Evolutionary conservation across 2,888 invertebrate genomes (phyloP).

Genomic region (Cephus pulcher): DNA sequence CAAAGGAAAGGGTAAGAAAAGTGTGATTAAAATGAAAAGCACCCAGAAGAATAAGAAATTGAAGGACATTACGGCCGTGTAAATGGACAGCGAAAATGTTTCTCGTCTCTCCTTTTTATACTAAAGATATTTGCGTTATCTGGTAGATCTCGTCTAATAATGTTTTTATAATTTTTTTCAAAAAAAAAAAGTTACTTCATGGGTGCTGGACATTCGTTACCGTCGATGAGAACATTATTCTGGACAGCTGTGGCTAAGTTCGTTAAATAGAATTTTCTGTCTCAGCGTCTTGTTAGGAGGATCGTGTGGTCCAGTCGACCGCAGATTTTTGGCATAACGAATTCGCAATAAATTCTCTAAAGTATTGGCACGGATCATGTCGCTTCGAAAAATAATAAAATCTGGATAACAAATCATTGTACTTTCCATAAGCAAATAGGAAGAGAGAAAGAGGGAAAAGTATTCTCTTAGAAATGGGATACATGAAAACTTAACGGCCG

Average conservation of each 20-base stretch:
- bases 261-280: neutral
- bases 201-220: neutral
- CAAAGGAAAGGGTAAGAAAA: slow-evolving; percentile 42
- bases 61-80: slow-evolving; percentile 23
- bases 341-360: neutral
- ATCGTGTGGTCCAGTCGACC: neutral
- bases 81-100: neutral
- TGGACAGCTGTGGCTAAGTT: neutral
- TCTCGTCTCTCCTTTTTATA: neutral
- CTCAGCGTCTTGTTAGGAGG: neutral
- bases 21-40: slow-evolving; percentile 41
- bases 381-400: neutral
- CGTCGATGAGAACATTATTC: neutral
- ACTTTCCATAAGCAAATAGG: neutral
- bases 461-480: neutral
- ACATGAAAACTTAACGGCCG: neutral
- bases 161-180: neutral
- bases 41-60: slow-evolving; percentile 39
- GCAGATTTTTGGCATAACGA: neutral
- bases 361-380: neutral
- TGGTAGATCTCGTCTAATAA: neutral
- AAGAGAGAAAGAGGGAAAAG: neutral
- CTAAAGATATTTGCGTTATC: neutral
- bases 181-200: neutral
- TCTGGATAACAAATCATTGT: neutral